These are phyloP conservation scores for Agriopis aurantiaria DNA, from an alignment of 2,888 invertebrate species.

Conservation along the genomic window DNA sequence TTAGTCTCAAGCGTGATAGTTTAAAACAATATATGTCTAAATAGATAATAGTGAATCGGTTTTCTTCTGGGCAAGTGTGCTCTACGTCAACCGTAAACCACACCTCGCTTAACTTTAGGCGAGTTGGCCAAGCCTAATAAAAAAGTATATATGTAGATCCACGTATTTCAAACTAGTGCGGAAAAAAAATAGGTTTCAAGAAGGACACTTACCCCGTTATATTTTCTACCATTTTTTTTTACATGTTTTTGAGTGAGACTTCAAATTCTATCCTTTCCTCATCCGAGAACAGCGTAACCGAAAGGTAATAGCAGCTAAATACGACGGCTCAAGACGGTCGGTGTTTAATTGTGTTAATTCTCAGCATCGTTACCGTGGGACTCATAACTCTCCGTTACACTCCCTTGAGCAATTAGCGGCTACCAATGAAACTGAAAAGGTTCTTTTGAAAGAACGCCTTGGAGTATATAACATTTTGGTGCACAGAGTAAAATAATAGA, in stretches of 20 bases:
- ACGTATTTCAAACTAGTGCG: neutral
- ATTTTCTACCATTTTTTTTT: neutral
- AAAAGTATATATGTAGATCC: neutral
- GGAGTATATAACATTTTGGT: constrained; percentile 3
- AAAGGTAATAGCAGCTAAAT: constrained; percentile 45
- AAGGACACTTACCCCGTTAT: neutral
- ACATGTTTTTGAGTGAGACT: neutral
- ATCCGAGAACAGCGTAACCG: neutral
- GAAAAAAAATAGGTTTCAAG: neutral
- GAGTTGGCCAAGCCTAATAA: too few species aligned
- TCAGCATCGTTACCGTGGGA: constrained; percentile 56
- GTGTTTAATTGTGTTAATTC: constrained; percentile 61
- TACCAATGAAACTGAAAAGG: constrained; percentile 52
- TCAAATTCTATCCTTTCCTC: neutral
- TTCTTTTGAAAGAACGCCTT: constrained; percentile 36
- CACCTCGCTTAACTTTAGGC: too few species aligned
- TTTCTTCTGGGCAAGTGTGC: too few species aligned
- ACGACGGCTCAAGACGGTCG: constrained; percentile 51
- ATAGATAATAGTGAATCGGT: neutral
- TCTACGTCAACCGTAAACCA: too few species aligned
- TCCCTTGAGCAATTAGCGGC: constrained; percentile 56
- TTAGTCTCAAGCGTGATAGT: too few species aligned
- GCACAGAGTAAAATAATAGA: neutral
- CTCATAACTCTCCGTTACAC: constrained; percentile 54
- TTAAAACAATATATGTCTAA: neutral